Conservation (phyloP, 23 tunicate species). For the Clavelina lepadiformis region DNA sequence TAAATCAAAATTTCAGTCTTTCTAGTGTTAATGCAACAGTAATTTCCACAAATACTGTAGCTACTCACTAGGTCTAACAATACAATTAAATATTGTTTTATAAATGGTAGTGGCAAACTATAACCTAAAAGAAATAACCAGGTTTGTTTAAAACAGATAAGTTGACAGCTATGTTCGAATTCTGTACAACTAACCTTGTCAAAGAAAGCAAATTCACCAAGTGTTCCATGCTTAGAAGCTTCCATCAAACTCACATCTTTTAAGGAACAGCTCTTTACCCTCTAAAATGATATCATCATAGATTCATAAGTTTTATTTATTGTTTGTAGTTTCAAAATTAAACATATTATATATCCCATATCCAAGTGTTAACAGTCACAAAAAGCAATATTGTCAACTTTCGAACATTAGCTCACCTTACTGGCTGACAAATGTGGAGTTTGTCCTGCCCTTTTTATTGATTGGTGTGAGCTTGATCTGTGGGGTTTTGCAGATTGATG, state of each 20-base stretch:
- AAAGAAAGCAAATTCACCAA: slow-evolving; percentile 87
- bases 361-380: not conserved
- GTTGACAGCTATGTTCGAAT: too few species aligned
- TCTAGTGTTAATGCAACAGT: too few species aligned
- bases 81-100: too few species aligned
- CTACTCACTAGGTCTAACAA: too few species aligned
- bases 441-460: slow-evolving; percentile 17
- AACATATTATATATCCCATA: not conserved
- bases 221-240: slow-evolving; percentile 90
- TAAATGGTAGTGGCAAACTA: too few species aligned
- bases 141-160: too few species aligned
- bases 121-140: too few species aligned
- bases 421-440: slow-evolving; percentile 17
- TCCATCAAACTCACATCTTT: slow-evolving; percentile 80
- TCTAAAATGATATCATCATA: slow-evolving; percentile 21
- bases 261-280: slow-evolving; percentile 57
- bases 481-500: slow-evolving; percentile 10
- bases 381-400: not conserved
- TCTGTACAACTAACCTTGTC: slow-evolving; percentile 61
- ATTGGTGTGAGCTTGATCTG: slow-evolving; percentile 23
- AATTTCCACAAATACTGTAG: too few species aligned
- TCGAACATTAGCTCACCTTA: slow-evolving; percentile 30
- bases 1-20: too few species aligned
- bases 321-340: not conserved
- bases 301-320: not conserved